Base-by-base conservation (phyloP, 2,113 vertebrate species). In the Thunnus thynnus region DNA sequence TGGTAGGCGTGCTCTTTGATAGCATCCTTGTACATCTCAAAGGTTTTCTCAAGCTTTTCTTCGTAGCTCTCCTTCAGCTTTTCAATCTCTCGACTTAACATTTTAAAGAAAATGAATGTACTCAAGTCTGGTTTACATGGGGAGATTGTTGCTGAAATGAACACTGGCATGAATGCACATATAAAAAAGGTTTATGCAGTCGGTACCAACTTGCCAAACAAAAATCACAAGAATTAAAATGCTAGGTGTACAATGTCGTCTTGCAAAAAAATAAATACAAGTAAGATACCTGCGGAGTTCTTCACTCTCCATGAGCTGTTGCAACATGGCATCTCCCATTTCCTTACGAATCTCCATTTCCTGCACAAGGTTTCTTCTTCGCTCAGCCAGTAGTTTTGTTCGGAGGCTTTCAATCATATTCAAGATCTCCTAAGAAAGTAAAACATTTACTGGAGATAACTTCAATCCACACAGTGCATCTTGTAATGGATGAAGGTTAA, bases 21-120 rank as follows among this genome's bases (percentile, higher is more conserved):
- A 1, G 96, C 97, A 2, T 97, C 96, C 87, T 96, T 97, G 86
- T 97, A 98, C 93, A 98, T 95, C 70, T 97, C 96, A 88, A 98
- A 96, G 0, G 96, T 97, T 88, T 94, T 96, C 85, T 97, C 97
- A 44, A 98, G 86, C 83, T 96, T 97, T 61, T 97, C 97, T 72
- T 97, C 94, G 18, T 96, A 96, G 63, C 91, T 94, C 85, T 97
- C 97, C 89, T 96, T 97, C 84, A 96, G 73, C 63, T 97, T 96
- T 44, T 96, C 96, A 51, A 97, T 84, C 86, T 96, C 94, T 51
- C 92, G 95, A 87, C 97, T 98, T 32, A 25, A 54, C n/a, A 16
- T 56, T 69, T 0, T n/a, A 41, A 69, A 41, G 6, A 30, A 47
- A 22, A 3, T 0, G n/a, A 11, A 41, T 60, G 27, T 4, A 51